A percentile compares a stretch with the other conserved stretches of the same genome.
phyloP scores from a whole-genome alignment of 2,113 vertebrate genomes.

The Nerophis lumbriciformis region DNA sequence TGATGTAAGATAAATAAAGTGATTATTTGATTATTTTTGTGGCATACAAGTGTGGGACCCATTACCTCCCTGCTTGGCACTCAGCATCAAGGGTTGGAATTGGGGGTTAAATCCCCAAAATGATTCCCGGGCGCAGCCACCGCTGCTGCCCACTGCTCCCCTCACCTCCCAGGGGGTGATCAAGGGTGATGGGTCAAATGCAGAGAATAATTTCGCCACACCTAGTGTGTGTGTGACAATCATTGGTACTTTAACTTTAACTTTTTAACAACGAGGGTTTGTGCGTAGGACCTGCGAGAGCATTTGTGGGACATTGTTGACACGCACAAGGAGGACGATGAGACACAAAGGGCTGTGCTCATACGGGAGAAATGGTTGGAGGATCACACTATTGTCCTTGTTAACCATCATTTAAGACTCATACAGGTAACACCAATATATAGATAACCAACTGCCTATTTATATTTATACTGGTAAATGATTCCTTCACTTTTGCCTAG shows the following conservation, averaged over 20 bases:
- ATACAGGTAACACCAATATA: slow-evolving; percentile 77
- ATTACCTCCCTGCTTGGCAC: no score
- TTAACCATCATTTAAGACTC: slow-evolving; percentile 82
- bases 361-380: slow-evolving; percentile 77
- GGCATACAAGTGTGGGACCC: not conserved
- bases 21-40: no score
- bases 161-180: no score
- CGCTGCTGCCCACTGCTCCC: no score
- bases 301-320: slow-evolving; percentile 85
- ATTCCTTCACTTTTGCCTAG: slow-evolving; percentile 52
- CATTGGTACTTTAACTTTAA: no score
- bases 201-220: no score
- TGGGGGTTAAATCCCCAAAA: no score
- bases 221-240: no score
- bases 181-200: no score
- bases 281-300: slow-evolving; percentile 78
- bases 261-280: not conserved
- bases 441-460: not conserved
- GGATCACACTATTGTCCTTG: slow-evolving; percentile 62
- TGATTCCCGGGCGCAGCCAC: no score
- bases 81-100: no score
- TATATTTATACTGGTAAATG: not conserved
- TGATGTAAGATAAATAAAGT: slow-evolving; percentile 72
- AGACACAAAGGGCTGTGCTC: slow-evolving; percentile 70
- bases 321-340: slow-evolving; percentile 77